Conservation (phyloP, 2,888 invertebrate species). For the Oligia fasciuncula region DNA sequence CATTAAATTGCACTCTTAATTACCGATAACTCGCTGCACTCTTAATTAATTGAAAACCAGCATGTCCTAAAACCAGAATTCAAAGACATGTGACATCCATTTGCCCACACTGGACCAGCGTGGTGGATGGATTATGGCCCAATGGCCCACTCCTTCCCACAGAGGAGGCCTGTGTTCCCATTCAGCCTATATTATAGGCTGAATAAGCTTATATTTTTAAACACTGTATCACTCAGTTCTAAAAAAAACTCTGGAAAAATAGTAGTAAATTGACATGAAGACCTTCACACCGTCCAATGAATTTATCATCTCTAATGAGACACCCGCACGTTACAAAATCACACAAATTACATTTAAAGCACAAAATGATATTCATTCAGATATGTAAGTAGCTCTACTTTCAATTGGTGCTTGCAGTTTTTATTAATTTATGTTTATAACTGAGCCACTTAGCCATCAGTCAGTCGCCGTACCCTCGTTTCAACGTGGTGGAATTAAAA, state of each 20-base stretch:
- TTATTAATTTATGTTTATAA: constrained; percentile 44
- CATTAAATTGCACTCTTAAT: neutral
- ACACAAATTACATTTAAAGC: constrained; percentile 38
- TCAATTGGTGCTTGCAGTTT: constrained; percentile 44
- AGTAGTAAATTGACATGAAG: constrained; percentile 12
- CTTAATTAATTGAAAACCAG: neutral
- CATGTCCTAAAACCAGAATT: neutral
- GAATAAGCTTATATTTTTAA: neutral
- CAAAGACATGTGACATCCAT: neutral
- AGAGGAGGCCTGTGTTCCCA: neutral
- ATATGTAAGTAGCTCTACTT: constrained; percentile 36
- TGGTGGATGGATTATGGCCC: too few relatives aligned
- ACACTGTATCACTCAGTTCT: neutral
- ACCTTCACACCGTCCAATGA: neutral
- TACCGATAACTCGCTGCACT: neutral
- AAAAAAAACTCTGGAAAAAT: neutral
- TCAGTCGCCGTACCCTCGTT: constrained; percentile 20
- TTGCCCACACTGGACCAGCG: neutral
- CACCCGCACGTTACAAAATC: constrained; percentile 23
- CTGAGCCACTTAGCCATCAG: constrained; percentile 17
- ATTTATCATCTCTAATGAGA: constrained; percentile 44
- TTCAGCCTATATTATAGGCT: neutral
- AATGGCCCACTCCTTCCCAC: too few relatives aligned
- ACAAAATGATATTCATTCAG: constrained; percentile 42
- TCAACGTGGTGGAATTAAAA: constrained; percentile 62